These are phyloP conservation scores for Myiagra hebetior DNA, from an alignment of 2,113 vertebrate species.

Conservation along the genomic window DNA sequence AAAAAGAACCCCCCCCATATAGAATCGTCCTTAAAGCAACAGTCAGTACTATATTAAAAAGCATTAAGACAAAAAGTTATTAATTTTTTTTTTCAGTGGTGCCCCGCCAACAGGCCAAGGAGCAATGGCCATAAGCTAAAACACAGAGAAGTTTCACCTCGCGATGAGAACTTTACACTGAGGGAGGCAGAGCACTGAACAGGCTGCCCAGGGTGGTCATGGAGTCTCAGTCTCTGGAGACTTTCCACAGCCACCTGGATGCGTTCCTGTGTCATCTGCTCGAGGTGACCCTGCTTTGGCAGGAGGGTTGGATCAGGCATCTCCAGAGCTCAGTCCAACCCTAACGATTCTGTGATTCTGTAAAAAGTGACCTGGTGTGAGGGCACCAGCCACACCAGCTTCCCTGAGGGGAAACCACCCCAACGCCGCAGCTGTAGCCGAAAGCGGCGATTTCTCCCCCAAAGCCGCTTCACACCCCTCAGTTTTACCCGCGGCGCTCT, in stretches of 20 bases:
- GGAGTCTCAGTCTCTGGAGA: neutral
- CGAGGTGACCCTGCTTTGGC: neutral
- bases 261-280: neutral
- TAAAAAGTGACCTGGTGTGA: neutral
- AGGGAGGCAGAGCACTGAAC: neutral
- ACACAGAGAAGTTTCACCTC: too few species aligned
- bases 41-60: neutral
- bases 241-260: neutral
- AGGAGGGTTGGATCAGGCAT: too few species aligned
- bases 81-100: neutral
- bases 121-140: neutral
- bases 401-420: neutral
- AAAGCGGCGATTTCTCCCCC: fast-evolving
- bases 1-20: fast-evolving
- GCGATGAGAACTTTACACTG: fast-evolving
- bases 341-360: neutral
- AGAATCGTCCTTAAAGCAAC: neutral
- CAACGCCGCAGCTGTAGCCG: neutral
- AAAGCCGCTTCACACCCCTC: fast-evolving
- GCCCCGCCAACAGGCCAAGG: neutral
- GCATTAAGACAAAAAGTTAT: neutral
- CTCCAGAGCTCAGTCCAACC: neutral
- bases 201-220: fast-evolving
- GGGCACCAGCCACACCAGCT: neutral
- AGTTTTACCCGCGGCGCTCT: fast-evolving